These are phyloP conservation scores for Hemitrygon akajei DNA, from an alignment of 2,797 vertebrate genomes.

Conservation along the genomic window DNA sequence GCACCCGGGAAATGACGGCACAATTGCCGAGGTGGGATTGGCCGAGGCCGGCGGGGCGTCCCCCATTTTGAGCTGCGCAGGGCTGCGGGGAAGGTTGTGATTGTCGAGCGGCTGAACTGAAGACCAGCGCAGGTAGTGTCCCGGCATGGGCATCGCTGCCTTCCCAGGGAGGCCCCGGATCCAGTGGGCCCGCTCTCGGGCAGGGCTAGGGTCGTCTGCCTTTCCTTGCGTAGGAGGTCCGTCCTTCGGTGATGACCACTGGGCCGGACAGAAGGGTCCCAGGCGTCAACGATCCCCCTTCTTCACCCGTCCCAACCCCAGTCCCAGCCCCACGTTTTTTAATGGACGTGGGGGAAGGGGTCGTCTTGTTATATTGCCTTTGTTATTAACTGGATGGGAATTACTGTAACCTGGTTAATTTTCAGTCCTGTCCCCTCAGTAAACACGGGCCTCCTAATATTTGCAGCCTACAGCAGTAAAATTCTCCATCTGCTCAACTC, in stretches of 20 bases:
- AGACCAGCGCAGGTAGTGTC: too few species aligned
- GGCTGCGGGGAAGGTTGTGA: neutral
- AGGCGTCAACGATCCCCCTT: too few species aligned
- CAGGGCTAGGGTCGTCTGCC: neutral
- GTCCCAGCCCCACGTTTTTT: too few species aligned
- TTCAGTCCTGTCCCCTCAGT: neutral
- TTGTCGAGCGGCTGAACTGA: too few species aligned
- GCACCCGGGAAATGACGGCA: constrained; percentile 30
- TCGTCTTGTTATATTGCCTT: too few species aligned
- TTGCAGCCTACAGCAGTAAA: neutral
- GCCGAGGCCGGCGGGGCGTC: neutral
- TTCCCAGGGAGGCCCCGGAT: too few species aligned
- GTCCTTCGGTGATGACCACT: neutral
- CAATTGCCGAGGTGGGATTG: too few species aligned
- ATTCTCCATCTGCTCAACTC: neutral
- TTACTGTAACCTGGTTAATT: neutral
- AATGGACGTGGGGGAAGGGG: neutral
- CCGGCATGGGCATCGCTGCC: too few species aligned
- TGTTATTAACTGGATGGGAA: neutral
- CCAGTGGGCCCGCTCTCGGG: neutral
- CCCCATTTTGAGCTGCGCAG: constrained; percentile 15
- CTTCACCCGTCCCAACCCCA: too few species aligned
- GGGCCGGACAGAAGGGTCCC: too few species aligned
- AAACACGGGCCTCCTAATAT: neutral
- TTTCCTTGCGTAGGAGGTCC: neutral